Base-by-base conservation (phyloP, 1,140 invertebrate species). In the Drosophila oshimai region DNA sequence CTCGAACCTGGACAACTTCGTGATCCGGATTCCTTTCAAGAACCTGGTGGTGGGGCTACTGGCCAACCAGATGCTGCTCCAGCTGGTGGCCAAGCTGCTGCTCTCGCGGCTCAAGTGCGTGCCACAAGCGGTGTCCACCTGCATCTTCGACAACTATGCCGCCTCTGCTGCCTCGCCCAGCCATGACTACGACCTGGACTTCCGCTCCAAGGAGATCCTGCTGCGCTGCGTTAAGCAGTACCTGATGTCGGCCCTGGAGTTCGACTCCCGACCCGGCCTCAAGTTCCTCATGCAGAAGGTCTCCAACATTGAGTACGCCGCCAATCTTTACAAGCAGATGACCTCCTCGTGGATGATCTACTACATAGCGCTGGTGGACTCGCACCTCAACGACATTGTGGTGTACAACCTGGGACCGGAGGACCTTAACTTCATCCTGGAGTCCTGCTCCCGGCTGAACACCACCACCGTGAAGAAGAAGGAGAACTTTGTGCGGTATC, bases 281-380 rank as follows among this genome's bases (percentile, higher is more conserved):
- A 98, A 98, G 90, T 98, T 98, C 90, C 93, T 98, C 4, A 94
- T 98, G 37, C 97, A 98, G 91, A 98, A 98, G 93, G 97, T 98
- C 0, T 96, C 95, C 0, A 95, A 96, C 77, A 93, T 97, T 50
- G 95, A 96, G 31, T 94, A 96, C 74, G 96, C 97, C 7, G 97
- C 97, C 0, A 98, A 98, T 92, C 91, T 98, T 12, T 99, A 98
- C 88, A 96, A 96, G 61, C 97, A 98, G 91, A 96, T 97, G n/a
- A 96, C 96, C 20, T 96, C 96, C 2, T 95, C 96, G 9, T 98
- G 97, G 95, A 95, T 97, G 1, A 95, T 98, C 2, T 96, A 97
- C 88, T 95, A 97, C n/a, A 95, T 97, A 39, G 94, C 96, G 1
- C 90, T 98, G 13, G 95, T 98, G 44, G 96, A 98, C 87, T 92